Conservation (phyloP, 2,888 invertebrate genomes). For the Formica aserva region DNA sequence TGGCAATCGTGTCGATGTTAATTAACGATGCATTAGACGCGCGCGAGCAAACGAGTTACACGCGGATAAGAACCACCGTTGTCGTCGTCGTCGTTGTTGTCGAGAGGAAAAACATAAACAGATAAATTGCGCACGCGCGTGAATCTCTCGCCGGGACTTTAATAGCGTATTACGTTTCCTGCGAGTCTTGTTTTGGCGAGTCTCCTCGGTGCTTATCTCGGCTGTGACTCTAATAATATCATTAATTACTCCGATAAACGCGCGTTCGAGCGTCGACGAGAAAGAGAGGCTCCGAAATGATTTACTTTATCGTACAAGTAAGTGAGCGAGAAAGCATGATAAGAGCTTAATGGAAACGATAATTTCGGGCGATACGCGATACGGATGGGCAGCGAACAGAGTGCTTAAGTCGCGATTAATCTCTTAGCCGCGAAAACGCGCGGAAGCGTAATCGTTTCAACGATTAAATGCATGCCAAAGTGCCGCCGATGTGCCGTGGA, state of each 20-base stretch:
- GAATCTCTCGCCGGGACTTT: not conserved
- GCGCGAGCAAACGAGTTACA: slow-evolving; percentile 37
- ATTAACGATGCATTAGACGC: slow-evolving; percentile 51
- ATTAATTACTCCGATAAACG: slow-evolving; percentile 48
- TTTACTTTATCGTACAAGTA: slow-evolving; percentile 33
- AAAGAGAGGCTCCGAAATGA: slow-evolving; percentile 9
- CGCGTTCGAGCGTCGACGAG: not conserved
- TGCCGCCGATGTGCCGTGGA: not conserved
- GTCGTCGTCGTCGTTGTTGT: not conserved
- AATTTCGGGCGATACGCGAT: slow-evolving; percentile 31
- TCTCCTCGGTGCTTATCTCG: slow-evolving; percentile 10
- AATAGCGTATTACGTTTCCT: slow-evolving; percentile 31
- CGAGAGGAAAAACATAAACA: slow-evolving; percentile 44
- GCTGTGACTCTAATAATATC: slow-evolving; percentile 46
- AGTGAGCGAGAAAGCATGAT: slow-evolving; percentile 27
- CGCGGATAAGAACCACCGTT: slow-evolving; percentile 21
- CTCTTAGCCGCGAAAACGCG: slow-evolving; percentile 31
- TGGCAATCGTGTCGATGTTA: slow-evolving; percentile 42
- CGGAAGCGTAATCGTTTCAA: slow-evolving; percentile 55
- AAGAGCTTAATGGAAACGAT: slow-evolving; percentile 53
- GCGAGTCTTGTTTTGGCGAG: slow-evolving; percentile 48
- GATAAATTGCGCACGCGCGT: slow-evolving; percentile 22
- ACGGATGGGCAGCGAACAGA: slow-evolving; percentile 1
- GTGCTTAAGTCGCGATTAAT: slow-evolving; percentile 21
- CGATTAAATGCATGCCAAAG: slow-evolving; percentile 46